Conservation (phyloP, 2,113 vertebrate species). For the Leucosticte australis region DNA sequence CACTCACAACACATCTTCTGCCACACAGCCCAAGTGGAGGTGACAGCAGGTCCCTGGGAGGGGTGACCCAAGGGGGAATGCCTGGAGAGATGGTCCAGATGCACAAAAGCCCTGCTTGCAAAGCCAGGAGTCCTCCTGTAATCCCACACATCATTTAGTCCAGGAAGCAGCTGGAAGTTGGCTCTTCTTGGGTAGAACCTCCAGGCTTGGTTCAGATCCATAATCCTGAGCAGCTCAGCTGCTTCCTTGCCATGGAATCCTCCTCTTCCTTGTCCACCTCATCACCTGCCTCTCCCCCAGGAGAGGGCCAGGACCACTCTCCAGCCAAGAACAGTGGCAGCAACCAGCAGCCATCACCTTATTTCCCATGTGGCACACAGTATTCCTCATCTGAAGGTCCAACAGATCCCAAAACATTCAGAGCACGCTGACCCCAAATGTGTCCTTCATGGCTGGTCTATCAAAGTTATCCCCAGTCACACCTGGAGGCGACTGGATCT, state of each 20-base stretch:
- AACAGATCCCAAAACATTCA: not conserved
- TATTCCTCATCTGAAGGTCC: not conserved
- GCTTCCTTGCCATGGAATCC: accelerated
- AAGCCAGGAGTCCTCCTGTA: not conserved
- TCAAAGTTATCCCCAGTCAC: not conserved
- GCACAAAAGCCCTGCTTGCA: not conserved
- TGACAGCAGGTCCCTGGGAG: not conserved
- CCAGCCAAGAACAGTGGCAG: not conserved
- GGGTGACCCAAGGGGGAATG: not conserved
- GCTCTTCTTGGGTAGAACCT: not conserved
- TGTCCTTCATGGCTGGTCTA: not conserved
- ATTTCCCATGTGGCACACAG: not conserved
- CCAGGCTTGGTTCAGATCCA: not conserved
- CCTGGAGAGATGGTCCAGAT: not conserved
- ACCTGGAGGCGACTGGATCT: accelerated
- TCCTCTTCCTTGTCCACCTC: not conserved
- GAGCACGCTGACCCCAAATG: not conserved
- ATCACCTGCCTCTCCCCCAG: not conserved
- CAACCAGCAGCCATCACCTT: not conserved
- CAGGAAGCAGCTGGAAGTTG: not conserved
- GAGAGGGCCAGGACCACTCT: not conserved
- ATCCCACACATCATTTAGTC: not conserved
- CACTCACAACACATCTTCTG: not conserved
- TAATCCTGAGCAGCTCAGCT: not conserved
- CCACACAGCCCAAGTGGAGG: not conserved